phyloP scores from a whole-genome alignment of 2,797 vertebrate genomes.

The Phrynocephalus vlangalii region DNA sequence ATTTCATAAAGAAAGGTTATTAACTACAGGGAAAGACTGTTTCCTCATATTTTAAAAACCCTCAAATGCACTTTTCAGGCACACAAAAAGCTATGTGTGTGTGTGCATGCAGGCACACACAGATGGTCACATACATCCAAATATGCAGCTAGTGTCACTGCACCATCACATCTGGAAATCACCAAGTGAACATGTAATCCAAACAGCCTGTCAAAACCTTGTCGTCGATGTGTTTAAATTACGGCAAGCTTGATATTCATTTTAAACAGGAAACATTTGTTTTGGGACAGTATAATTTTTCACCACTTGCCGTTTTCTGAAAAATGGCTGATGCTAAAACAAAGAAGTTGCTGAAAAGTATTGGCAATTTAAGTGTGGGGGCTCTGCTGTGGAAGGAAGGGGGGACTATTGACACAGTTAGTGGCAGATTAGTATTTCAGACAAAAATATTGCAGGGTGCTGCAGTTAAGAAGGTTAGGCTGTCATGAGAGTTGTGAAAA shows the following conservation, averaged over 20 bases:
- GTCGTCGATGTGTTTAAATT: conserved; percentile 72
- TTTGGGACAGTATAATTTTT: conserved; percentile 63
- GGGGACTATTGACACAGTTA: background rate
- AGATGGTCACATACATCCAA: background rate
- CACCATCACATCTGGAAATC: conserved; percentile 53
- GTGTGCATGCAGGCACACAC: background rate
- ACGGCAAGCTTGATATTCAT: conserved; percentile 53
- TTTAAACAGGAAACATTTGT: conserved; percentile 60
- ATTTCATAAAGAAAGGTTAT: background rate
- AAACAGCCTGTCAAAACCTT: conserved; percentile 54
- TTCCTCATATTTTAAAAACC: background rate
- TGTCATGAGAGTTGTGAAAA: background rate
- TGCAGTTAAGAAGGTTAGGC: background rate
- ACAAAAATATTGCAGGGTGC: conserved; percentile 2
- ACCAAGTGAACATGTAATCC: conserved; percentile 59
- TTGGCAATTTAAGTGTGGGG: background rate
- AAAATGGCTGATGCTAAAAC: conserved; percentile 36
- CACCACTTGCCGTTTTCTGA: conserved; percentile 50
- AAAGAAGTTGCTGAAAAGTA: conserved; percentile 39
- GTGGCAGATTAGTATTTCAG: background rate
- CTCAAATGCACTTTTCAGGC: background rate
- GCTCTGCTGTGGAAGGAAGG: background rate
- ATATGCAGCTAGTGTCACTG: background rate
- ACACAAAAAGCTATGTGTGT: background rate
- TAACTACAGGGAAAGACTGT: background rate